Evolutionary conservation across 2,113 vertebrate species (phyloP), one percentile per base, ranked within the genome.

Genomic region (Nipponia nippon): DNA sequence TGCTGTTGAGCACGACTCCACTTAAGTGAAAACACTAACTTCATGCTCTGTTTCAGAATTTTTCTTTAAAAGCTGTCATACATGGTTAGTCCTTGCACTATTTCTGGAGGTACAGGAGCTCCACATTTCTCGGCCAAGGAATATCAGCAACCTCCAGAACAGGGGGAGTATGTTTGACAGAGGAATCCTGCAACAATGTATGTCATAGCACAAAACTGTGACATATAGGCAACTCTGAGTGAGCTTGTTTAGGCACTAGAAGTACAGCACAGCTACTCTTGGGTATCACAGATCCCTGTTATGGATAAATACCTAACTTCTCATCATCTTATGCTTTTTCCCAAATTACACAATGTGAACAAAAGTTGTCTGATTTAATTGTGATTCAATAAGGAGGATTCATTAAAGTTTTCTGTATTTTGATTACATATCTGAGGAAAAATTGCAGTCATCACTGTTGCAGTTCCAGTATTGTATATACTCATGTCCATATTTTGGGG

Each of bases 401-500:
- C 12, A 8, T 67, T 65, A 87, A 66, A 66, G 21, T 6, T 91
- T 61, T 75, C 34, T 79, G 8, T 49, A 10, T 49, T 42, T 55
- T 29, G 11, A 2, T 77, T 73, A 49, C 13, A 8, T 36, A 29
- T 47, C 29, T 75, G 66, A 71, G 16, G 38, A 79, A 44, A 13
- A 42, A 42, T 6, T 79, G 8, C 16, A 23, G 12, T 55, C 10
- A 34, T 29, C 34, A 16, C 23, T 49, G 8, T 36, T 1, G 0
- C 8, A 90, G 22, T 59, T 82, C 23, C 36, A 20, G 11, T 69
- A 44, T 70, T 71, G 16, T 7, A 6, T 53, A 7, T 23, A 21
- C 25, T 87, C 6, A 3, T 2, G 7, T 29, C 10, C 1, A 1
- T 7, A 13, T 26, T 14, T 9, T 58, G 8, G 16, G 6, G 13